Conservation (phyloP, 2,113 vertebrate species). For the Salvelinus alpinus region DNA sequence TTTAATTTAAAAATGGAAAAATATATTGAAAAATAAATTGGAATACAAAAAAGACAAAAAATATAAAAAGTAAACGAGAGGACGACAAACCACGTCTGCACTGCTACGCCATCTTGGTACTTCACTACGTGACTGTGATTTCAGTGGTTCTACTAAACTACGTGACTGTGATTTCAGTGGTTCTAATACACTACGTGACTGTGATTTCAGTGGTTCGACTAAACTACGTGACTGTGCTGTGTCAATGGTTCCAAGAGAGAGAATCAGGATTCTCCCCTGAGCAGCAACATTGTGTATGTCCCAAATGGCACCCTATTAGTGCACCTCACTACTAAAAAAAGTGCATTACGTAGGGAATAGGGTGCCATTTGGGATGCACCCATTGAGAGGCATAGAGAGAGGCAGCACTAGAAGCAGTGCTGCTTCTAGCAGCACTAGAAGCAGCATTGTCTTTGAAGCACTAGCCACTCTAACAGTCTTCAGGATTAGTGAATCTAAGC, state of each 20-base stretch:
- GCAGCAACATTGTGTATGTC: background rate
- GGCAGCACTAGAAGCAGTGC: background rate
- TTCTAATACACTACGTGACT: background rate
- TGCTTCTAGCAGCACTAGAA: background rate
- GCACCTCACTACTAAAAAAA: no score
- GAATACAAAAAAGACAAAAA: no score
- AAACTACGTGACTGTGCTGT: background rate
- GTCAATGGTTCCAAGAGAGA: background rate
- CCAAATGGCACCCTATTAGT: no score
- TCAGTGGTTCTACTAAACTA: background rate
- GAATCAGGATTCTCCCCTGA: background rate
- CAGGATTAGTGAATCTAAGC: slow-evolving; percentile 1
- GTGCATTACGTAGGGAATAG: no score
- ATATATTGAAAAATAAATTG: no score
- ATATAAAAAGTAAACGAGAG: no score
- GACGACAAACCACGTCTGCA: no score
- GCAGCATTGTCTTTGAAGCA: background rate
- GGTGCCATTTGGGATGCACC: no score
- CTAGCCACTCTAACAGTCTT: background rate
- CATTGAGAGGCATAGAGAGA: background rate
- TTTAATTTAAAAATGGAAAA: no score
- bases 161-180: background rate
- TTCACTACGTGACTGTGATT: background rate
- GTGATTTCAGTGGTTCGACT: background rate
- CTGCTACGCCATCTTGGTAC: no score